Percentiles rank a stretch among this genome's conserved stretches.
These are phyloP conservation scores for Drosophila repletoides DNA, from an alignment of 1,140 invertebrate genomes.

Conservation along the genomic window DNA sequence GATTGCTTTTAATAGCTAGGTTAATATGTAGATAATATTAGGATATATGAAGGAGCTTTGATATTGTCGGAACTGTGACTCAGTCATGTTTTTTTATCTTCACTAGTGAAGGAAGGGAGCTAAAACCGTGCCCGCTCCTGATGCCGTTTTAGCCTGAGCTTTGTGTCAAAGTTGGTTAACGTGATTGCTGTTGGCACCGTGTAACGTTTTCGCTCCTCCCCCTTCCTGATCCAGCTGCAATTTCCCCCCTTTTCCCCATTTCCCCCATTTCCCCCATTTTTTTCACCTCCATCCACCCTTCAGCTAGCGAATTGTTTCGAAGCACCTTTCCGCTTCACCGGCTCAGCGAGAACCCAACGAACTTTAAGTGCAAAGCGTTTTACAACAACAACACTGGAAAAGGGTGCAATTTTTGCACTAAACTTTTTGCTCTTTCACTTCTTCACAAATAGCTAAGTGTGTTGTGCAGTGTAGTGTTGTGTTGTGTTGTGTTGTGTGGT, in stretches of 20 bases:
- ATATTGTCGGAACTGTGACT: no score
- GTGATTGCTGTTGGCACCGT: constrained; percentile 56
- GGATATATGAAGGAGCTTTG: no score
- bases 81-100: no score
- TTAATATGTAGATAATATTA: no score
- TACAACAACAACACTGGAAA: constrained; percentile 25
- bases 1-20: no score
- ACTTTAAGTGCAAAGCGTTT: constrained; percentile 74
- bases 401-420: constrained; percentile 54
- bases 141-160: constrained; percentile 67
- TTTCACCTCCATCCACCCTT: no score
- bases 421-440: constrained; percentile 74
- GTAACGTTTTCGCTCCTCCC: background rate
- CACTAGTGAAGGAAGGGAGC: no score
- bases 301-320: constrained; percentile 33
- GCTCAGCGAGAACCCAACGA: constrained; percentile 53
- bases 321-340: constrained; percentile 63
- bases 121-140: constrained; percentile 5
- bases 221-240: background rate
- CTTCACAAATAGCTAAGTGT: constrained; percentile 13
- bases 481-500: constrained; percentile 5
- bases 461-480: constrained; percentile 3
- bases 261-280: background rate
- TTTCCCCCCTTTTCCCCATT: background rate
- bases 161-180: constrained; percentile 75